Evolutionary conservation across 2,888 invertebrate species (phyloP), one percentile per base, ranked within the genome.

Genomic region (Stenolophus ochropezus): DNA sequence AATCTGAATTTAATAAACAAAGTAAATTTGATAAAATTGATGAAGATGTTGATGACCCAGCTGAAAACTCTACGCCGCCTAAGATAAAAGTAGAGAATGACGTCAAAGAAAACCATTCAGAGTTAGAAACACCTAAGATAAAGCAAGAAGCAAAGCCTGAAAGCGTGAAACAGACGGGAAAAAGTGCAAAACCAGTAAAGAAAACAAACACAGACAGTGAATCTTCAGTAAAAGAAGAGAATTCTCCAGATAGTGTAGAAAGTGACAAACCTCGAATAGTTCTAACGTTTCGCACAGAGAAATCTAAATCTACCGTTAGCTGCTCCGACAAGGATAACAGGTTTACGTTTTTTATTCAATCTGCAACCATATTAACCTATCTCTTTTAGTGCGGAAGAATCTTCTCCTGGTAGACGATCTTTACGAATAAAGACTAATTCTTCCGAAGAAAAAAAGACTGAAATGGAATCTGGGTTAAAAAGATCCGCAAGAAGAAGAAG

Each of bases 401-500:
- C 58, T n/a, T 61, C 61, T 23, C 74, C 82, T 88, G 88, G 85
- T 89, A 89, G 89, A 88, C 90, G 85, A 89, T 90, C 87, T 86
- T 89, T 83, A 88, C 83, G 87, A 71, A 85, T 85, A 69, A 87
- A 87, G 84, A 76, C 82, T 47, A 83, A 82, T 69, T 77, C 82
- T 27, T 33, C 76, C 18, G 85, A 87, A 51, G 85, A 86, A 20
- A 84, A 82, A 33, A 49, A 56, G 14, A 75, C 42, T 79, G 87
- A 87, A 1, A 90, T 90, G 0, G 90, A 91, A 80, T 89, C 89
- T 80, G 90, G 89, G 69, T 85, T 92, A 0, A 94, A 94, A 87
- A 90, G 94, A 18, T 93, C 93, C 0, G 92, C 93, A 0, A 91
- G 93, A 75, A 90, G 93, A 47, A 89, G 92, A 65, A 93, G 92